Evolutionary conservation across 2,888 invertebrate species (phyloP).

Genomic region (Heliothis peltigera): DNA sequence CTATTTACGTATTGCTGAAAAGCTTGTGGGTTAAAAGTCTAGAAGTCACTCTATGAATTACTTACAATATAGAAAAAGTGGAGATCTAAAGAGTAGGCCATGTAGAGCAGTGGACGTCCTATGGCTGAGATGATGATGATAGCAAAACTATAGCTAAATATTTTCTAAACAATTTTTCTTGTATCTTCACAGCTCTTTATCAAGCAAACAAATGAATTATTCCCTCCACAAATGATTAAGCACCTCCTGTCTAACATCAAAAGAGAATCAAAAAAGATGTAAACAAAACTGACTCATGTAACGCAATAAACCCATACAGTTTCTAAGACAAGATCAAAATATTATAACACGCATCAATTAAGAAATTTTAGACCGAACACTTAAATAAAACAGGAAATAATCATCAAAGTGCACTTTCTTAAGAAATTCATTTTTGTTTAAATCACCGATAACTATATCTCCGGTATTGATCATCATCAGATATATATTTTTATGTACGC

Average conservation of each 20-base stretch:
- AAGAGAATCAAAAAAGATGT: slow-evolving; percentile 1
- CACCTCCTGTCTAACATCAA: slow-evolving; percentile 24
- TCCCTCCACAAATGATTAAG: not conserved
- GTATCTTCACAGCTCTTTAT: slow-evolving; percentile 22
- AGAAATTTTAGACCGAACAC: slow-evolving; percentile 28
- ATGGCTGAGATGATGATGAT: no score
- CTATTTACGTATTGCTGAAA: no score
- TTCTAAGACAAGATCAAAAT: slow-evolving; percentile 41
- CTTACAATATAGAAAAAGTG: no score
- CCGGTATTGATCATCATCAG: slow-evolving; percentile 20
- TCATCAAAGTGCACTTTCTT: slow-evolving; percentile 40
- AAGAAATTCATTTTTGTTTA: slow-evolving; percentile 9
- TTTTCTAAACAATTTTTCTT: not conserved
- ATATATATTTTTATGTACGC: slow-evolving; percentile 11
- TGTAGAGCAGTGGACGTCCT: no score
- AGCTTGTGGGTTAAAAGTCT: no score
- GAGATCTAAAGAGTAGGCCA: no score
- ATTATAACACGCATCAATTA: slow-evolving; percentile 33
- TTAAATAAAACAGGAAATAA: slow-evolving; percentile 34
- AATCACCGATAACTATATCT: slow-evolving; percentile 9
- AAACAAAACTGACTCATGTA: slow-evolving; percentile 19
- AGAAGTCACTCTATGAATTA: no score
- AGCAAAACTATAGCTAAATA: no score
- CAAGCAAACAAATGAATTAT: slow-evolving; percentile 10
- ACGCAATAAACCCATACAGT: not conserved